Percentiles rank a stretch among this genome's conserved stretches.
Evolutionary conservation across 2,888 invertebrate genomes (phyloP).

Genomic region (Mylabris sibirica): DNA sequence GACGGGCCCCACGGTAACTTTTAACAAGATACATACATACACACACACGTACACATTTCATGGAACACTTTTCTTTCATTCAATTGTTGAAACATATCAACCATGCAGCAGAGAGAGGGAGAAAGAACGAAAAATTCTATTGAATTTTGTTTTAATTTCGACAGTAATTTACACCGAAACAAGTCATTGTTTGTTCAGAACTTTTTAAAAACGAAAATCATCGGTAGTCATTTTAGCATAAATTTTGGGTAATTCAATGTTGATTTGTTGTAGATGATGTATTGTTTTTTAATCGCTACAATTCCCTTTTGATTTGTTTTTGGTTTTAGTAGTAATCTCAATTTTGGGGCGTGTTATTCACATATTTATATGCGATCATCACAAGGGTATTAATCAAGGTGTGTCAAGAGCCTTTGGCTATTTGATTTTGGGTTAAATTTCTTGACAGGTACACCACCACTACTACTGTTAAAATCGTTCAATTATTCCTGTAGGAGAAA

Average conservation of each 20-base stretch:
- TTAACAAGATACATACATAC: conserved; percentile 10
- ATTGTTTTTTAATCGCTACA: neutral
- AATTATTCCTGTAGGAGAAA: conserved; percentile 32
- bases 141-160: neutral
- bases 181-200: neutral
- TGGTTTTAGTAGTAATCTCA: conserved; percentile 25
- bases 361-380: conserved; percentile 21
- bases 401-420: conserved; percentile 22
- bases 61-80: conserved; percentile 7
- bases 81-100: conserved; percentile 5
- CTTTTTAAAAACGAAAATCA: too few species aligned
- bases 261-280: neutral
- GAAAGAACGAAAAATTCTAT: neutral
- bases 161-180: neutral
- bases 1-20: conserved; percentile 30
- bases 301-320: neutral
- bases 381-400: conserved; percentile 31
- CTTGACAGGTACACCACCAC: neutral
- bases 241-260: neutral
- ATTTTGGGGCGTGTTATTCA: conserved; percentile 28
- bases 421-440: neutral
- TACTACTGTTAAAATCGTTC: conserved; percentile 2
- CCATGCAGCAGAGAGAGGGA: neutral
- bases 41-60: neutral
- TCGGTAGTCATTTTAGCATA: neutral